Evolutionary conservation across 1,140 invertebrate species (phyloP), one percentile per base, ranked within the genome.

Genomic region (Leptinotarsa defecta): DNA sequence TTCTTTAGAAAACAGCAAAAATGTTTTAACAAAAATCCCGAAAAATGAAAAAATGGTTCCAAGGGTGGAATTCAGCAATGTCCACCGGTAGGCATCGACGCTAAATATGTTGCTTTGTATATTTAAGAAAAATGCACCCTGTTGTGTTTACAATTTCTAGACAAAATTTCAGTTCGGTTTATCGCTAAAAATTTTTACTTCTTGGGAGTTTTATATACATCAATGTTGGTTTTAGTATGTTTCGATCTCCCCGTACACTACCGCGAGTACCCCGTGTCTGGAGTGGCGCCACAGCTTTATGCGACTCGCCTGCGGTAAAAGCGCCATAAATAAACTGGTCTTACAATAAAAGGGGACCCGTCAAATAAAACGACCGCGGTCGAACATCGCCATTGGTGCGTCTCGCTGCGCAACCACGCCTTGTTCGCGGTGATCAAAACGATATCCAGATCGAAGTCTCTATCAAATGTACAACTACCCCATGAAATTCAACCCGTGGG

Each of bases 251-350:
- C n/a, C n/a, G 13, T 57, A 57, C n/a, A 57, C 15, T 19, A 57
- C n/a, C 52, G 17, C 52, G 13, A 57, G 17, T 17, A 57, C 17
- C 13, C 52, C 13, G 52, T 57, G 52, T 57, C 52, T 65, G 20
- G 20, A 22, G 20, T 22, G 82, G 82, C 82, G 82, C 82, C 82
- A 81, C 74, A 68, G 74, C 73, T 82, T 77, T 80, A 77, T 49
- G 71, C 63, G 74, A 75, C 78, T 49, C 70, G 74, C 80, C 77
- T 74, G 48, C 75, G 48, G 80, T 83, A 83, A 83, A 82, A 83
- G 82, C 76, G 64, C 80, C 78, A 83, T 83, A 83, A 83, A 83
- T 83, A 83, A 83, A 19, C 65, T 52, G n/a, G 68, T n/a, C 74
- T 65, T 65, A 79, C 78, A 79, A 82, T 79, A 79, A 83, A 81